Percentiles rank a stretch among this genome's conserved stretches.
These are phyloP conservation scores for Drosophila watanabei DNA, from an alignment of 1,140 invertebrate genomes.

Conservation along the genomic window DNA sequence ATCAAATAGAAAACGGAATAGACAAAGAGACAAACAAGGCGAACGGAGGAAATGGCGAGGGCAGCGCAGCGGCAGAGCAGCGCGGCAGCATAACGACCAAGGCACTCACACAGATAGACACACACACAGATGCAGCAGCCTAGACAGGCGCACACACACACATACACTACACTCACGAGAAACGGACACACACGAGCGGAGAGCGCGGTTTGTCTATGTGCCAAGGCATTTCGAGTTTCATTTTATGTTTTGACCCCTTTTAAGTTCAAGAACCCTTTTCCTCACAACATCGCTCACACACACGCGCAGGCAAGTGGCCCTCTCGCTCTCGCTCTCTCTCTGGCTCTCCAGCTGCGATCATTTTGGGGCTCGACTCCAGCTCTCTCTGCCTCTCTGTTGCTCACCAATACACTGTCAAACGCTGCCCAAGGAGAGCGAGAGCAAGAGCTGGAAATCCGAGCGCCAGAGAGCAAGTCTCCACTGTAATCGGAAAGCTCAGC, in stretches of 20 bases:
- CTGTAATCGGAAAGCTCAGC: conserved; percentile 60
- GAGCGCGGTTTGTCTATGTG: conserved; percentile 80
- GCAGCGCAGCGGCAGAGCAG: conserved; percentile 52
- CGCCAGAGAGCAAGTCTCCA: conserved; percentile 53
- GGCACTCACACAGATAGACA: conserved; percentile 32
- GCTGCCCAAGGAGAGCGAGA: conserved; percentile 22
- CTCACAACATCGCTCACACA: conserved; percentile 53
- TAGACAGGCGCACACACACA: conserved; percentile 33
- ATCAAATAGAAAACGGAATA: conserved; percentile 84
- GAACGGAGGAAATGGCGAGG: conserved; percentile 58
- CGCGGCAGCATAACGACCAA: conserved; percentile 70
- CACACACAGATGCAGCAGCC: conserved; percentile 8
- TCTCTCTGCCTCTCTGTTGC: conserved; percentile 14
- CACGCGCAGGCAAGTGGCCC: conserved; percentile 1
- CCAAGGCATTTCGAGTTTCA: conserved; percentile 83
- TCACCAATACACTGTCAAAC: conserved; percentile 23
- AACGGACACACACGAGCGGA: conserved; percentile 44
- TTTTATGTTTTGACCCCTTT: conserved; percentile 84
- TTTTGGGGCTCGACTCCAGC: conserved; percentile 46
- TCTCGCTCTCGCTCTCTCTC: conserved; percentile 13
- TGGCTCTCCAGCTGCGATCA: conserved; percentile 64
- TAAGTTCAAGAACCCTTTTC: conserved; percentile 84
- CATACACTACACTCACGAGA: not conserved
- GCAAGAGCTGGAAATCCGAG: conserved; percentile 2
- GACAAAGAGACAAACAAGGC: conserved; percentile 70